These are phyloP conservation scores for Drosophila saltans DNA, from an alignment of 1,140 invertebrate species.

Conservation along the genomic window DNA sequence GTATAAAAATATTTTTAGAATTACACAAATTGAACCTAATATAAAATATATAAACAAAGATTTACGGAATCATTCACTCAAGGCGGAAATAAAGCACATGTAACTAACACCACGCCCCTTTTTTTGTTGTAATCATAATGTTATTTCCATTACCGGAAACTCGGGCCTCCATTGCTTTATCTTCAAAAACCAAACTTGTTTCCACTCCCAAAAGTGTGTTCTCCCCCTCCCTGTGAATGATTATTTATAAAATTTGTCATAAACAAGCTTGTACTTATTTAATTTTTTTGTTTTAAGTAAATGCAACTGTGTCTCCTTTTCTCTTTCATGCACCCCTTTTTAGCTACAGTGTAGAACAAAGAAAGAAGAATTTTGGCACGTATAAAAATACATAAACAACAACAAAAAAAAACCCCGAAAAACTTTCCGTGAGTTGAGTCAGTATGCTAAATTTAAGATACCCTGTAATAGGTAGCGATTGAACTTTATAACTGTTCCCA, in stretches of 20 bases:
- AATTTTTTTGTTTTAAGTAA: slow-evolving; percentile 41
- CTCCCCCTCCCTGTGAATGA: slow-evolving; percentile 8
- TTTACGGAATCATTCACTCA: too few relatives aligned
- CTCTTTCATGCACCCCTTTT: slow-evolving; percentile 3
- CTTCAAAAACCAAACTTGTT: slow-evolving; percentile 48
- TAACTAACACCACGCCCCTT: slow-evolving; percentile 21
- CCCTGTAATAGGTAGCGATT: neutral
- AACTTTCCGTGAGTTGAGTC: neutral
- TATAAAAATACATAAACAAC: neutral
- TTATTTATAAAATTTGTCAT: slow-evolving; percentile 46
- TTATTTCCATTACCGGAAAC: slow-evolving; percentile 58
- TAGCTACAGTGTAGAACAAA: slow-evolving; percentile 7
- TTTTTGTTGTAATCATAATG: slow-evolving; percentile 33
- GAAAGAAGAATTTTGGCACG: slow-evolving; percentile 51
- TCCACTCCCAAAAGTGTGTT: slow-evolving; percentile 35
- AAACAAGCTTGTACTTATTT: slow-evolving; percentile 41
- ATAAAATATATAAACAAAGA: too few relatives aligned
- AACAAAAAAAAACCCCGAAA: neutral
- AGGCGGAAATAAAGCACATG: slow-evolving; percentile 20
- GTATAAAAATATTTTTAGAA: too few relatives aligned
- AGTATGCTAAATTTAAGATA: neutral
- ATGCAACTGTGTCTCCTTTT: slow-evolving; percentile 37
- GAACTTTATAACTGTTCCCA: neutral
- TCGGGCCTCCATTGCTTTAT: neutral
- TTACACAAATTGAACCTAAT: too few relatives aligned